A percentile compares a stretch with the other conserved stretches of the same genome.
Conservation (phyloP, 2,797 vertebrate species). For the Leptodactylus fallax region DNA sequence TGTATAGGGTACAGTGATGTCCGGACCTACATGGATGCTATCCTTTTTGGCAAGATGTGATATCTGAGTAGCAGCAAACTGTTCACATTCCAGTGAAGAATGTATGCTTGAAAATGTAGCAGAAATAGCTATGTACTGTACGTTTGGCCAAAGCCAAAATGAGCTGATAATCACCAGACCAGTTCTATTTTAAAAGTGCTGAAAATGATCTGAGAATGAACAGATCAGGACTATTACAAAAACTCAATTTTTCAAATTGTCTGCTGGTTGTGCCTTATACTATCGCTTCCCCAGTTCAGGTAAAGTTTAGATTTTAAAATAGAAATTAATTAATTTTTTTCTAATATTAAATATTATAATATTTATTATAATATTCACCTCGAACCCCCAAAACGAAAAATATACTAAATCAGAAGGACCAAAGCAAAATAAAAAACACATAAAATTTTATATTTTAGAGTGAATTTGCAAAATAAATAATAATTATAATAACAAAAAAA, state of each 20-base stretch:
- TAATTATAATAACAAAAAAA: constrained; percentile 31
- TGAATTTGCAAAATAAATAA: no score
- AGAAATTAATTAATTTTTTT: neutral
- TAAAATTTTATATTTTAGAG: no score
- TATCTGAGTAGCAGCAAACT: neutral
- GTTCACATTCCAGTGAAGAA: neutral
- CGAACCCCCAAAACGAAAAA: no score
- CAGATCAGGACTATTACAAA: neutral
- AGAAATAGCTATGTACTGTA: neutral
- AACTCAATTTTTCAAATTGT: neutral
- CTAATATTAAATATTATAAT: no score
- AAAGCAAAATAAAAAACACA: no score
- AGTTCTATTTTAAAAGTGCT: neutral
- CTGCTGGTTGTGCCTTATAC: neutral
- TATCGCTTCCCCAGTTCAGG: neutral
- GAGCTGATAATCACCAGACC: neutral
- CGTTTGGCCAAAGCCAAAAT: neutral
- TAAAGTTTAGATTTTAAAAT: neutral
- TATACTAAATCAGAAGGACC: no score
- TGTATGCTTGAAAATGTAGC: neutral
- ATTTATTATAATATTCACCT: no score
- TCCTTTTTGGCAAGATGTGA: neutral
- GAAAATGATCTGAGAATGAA: constrained; percentile 23
- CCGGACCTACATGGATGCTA: neutral
- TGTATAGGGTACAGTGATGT: neutral